phyloP scores from a whole-genome alignment of 2,113 vertebrate species.

The Hiodon alosoides region DNA sequence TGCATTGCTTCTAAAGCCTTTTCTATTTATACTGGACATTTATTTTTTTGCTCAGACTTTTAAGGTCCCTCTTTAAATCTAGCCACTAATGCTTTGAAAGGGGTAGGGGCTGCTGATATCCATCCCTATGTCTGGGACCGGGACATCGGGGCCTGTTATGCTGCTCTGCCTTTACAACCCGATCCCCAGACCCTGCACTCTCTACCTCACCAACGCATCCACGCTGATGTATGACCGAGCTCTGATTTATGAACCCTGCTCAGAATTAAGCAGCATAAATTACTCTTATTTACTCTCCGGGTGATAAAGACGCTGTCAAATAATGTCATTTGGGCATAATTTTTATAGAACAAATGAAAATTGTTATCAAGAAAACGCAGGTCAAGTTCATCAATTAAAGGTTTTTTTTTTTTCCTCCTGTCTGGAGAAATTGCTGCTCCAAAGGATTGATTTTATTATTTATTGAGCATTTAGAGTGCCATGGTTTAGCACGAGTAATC shows the following conservation, averaged over 20 bases:
- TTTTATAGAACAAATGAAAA: conserved; percentile 74
- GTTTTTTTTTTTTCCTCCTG: conserved; percentile 44
- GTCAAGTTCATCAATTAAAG: conserved; percentile 76
- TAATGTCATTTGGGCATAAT: conserved; percentile 72
- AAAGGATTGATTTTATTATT: conserved; percentile 71
- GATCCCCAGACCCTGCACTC: conserved; percentile 47
- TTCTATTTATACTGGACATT: not conserved
- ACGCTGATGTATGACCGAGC: conserved; percentile 54
- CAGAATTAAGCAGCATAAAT: conserved; percentile 72
- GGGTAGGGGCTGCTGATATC: conserved; percentile 44
- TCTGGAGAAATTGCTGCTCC: conserved; percentile 47
- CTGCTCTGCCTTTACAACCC: conserved; percentile 48
- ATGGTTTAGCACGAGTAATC: conserved; percentile 56
- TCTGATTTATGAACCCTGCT: conserved; percentile 64
- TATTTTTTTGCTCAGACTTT: conserved; percentile 43
- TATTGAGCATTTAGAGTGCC: conserved; percentile 65
- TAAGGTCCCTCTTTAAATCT: conserved; percentile 40
- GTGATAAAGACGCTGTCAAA: conserved; percentile 73
- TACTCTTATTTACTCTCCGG: conserved; percentile 73
- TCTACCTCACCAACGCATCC: conserved; percentile 56
- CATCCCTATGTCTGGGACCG: conserved; percentile 20
- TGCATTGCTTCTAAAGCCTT: not conserved
- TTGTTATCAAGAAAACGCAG: conserved; percentile 69
- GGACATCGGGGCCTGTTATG: not conserved
- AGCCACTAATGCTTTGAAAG: conserved; percentile 36